These are phyloP conservation scores for Lymantria dispar DNA, from an alignment of 2,888 invertebrate genomes.

Conservation along the genomic window DNA sequence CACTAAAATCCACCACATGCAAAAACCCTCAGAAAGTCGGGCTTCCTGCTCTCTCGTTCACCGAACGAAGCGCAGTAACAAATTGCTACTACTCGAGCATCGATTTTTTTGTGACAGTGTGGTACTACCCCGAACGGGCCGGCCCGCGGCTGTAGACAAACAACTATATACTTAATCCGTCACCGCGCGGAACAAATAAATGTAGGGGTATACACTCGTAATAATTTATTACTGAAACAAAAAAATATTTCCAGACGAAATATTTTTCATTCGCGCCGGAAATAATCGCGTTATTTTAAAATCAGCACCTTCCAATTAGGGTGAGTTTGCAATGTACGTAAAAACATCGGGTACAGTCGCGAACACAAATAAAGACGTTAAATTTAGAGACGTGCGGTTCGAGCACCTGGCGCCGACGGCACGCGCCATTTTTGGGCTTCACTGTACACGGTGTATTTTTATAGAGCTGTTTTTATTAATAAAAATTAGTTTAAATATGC, in stretches of 20 bases:
- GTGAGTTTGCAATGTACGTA: constrained; percentile 41
- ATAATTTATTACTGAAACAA: constrained; percentile 1
- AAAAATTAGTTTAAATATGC: not conserved
- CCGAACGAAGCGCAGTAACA: no score
- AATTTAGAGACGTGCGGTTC: constrained; percentile 77
- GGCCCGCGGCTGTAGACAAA: no score
- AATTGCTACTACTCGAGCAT: no score
- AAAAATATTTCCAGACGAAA: constrained; percentile 17
- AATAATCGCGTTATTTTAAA: constrained; percentile 62
- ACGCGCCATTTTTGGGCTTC: constrained; percentile 56
- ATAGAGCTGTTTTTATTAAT: constrained; percentile 38
- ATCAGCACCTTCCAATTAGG: constrained; percentile 59
- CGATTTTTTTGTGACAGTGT: no score
- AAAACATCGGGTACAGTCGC: constrained; percentile 56
- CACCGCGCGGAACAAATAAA: no score
- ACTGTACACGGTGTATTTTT: constrained; percentile 55
- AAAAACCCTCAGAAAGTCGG: no score
- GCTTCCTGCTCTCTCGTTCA: no score
- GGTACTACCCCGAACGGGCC: no score
- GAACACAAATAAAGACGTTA: constrained; percentile 79
- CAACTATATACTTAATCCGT: no score
- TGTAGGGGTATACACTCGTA: not conserved
- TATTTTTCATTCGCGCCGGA: constrained; percentile 26
- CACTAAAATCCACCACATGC: no score
- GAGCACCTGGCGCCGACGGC: constrained; percentile 70